Conservation (phyloP, 2,888 invertebrate species). For the Scaptomyza flava region DNA sequence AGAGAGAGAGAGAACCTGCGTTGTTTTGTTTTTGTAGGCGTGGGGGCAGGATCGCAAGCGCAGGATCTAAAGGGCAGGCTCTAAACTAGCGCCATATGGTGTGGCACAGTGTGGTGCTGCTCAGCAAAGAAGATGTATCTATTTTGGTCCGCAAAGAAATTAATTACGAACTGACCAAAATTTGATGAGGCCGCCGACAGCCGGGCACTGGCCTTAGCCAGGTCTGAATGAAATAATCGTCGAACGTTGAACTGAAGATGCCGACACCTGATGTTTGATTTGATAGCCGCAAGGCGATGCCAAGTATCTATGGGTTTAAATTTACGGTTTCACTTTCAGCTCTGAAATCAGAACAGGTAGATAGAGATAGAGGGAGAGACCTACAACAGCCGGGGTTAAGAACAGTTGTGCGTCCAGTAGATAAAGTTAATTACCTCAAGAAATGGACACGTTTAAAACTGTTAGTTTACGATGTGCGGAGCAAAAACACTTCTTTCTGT, state of each 20-base stretch:
- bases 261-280: conserved; percentile 82
- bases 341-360: conserved; percentile 82
- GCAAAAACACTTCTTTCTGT: conserved; percentile 68
- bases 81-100: conserved; percentile 67
- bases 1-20: neutral
- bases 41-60: conserved; percentile 26
- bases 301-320: conserved; percentile 36
- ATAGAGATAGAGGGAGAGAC: too few relatives aligned
- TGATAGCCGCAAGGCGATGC: conserved; percentile 52
- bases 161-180: conserved; percentile 75
- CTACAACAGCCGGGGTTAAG: conserved; percentile 38
- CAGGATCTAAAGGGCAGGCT: conserved; percentile 26
- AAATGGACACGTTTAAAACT: conserved; percentile 56
- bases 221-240: conserved; percentile 42
- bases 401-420: conserved; percentile 63
- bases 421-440: conserved; percentile 73
- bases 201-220: conserved; percentile 12
- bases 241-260: conserved; percentile 34
- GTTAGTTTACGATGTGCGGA: conserved; percentile 80
- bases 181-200: conserved; percentile 64
- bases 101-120: conserved; percentile 38
- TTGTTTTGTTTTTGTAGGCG: conserved; percentile 50
- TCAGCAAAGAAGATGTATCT: conserved; percentile 68
- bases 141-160: conserved; percentile 70
- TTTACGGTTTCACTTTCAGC: conserved; percentile 81